A percentile compares a stretch with the other conserved stretches of the same genome.
phyloP scores from a whole-genome alignment of 2,797 vertebrate genomes.

The Gymnodraco acuticeps region DNA sequence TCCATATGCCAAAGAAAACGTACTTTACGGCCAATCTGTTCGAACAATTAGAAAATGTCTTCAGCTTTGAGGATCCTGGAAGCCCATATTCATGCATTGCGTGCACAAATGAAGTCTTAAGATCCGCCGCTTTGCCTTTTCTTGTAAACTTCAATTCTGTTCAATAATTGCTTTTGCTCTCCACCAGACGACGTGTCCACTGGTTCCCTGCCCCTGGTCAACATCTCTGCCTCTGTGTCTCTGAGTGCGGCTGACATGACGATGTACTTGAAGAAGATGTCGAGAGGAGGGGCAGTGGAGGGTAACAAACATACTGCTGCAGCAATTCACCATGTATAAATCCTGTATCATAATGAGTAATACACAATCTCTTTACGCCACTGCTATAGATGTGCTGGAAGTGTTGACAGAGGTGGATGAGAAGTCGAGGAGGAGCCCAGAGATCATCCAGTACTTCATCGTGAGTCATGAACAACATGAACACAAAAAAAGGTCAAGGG shows the following conservation, averaged over 20 bases:
- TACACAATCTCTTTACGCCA: not conserved
- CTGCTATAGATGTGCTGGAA: constrained; percentile 91
- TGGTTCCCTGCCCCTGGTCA: constrained; percentile 93
- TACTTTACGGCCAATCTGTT: too few relatives aligned
- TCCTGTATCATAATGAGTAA: constrained; percentile 47
- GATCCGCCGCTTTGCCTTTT: not conserved
- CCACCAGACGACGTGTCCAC: constrained; percentile 85
- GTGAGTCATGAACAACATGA: constrained; percentile 84
- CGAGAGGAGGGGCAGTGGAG: constrained; percentile 92
- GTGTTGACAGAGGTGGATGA: constrained; percentile 97
- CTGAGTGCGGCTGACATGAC: constrained; percentile 93
- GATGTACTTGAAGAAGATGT: constrained; percentile 93
- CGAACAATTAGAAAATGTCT: too few relatives aligned
- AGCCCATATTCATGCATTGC: too few relatives aligned
- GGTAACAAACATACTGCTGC: constrained; percentile 80
- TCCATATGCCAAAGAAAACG: too few relatives aligned
- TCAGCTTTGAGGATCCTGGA: too few relatives aligned
- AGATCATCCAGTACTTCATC: constrained; percentile 96
- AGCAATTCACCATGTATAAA: not conserved
- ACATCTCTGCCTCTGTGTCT: constrained; percentile 90
- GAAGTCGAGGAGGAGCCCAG: constrained; percentile 95
- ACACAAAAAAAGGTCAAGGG: constrained; percentile 14
- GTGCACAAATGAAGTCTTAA: not conserved
- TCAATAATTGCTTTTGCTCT: constrained; percentile 15
- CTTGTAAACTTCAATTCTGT: not conserved